A percentile compares a stretch with the other conserved stretches of the same genome.
These are phyloP conservation scores for Blastomussa wellsi DNA, from an alignment of 92 coral and sea anemone genomes.

Conservation along the genomic window DNA sequence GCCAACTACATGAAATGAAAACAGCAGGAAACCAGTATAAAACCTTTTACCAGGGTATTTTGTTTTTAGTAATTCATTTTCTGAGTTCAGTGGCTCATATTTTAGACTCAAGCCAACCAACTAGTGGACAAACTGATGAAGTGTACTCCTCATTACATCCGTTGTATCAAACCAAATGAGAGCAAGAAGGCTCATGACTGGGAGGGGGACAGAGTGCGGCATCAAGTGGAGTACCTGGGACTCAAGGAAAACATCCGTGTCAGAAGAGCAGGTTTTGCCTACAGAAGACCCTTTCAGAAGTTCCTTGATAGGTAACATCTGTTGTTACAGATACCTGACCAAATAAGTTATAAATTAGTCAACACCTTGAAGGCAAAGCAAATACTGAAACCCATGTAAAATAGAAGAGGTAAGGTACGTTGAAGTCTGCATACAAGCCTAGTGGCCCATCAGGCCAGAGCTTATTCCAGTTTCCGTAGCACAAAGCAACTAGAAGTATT, in stretches of 20 bases:
- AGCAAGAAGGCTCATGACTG: conserved; percentile 96
- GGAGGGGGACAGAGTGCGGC: conserved; percentile 92
- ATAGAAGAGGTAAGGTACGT: no score
- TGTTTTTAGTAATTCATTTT: not conserved
- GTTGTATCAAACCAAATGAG: conserved; percentile 98
- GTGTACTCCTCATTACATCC: conserved; percentile 98
- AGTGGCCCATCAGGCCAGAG: no score
- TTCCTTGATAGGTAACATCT: conserved; percentile 75
- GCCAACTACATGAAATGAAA: no score
- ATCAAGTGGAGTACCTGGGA: conserved; percentile 97
- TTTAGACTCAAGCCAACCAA: conserved; percentile 88
- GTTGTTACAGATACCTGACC: not conserved
- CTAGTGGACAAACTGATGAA: conserved; percentile 89
- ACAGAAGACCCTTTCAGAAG: conserved; percentile 91
- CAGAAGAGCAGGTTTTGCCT: conserved; percentile 98
- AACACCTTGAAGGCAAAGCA: not conserved
- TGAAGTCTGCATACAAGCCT: no score
- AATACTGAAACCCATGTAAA: not conserved
- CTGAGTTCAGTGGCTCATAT: not conserved
- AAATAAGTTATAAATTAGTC: not conserved
- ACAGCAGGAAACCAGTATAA: no score
- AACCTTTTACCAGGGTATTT: no score
- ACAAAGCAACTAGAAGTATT: no score
- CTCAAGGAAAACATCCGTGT: conserved; percentile 97
- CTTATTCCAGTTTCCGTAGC: no score